phyloP scores from a whole-genome alignment of 2,888 invertebrate genomes.

The Apodemia hepburni region DNA sequence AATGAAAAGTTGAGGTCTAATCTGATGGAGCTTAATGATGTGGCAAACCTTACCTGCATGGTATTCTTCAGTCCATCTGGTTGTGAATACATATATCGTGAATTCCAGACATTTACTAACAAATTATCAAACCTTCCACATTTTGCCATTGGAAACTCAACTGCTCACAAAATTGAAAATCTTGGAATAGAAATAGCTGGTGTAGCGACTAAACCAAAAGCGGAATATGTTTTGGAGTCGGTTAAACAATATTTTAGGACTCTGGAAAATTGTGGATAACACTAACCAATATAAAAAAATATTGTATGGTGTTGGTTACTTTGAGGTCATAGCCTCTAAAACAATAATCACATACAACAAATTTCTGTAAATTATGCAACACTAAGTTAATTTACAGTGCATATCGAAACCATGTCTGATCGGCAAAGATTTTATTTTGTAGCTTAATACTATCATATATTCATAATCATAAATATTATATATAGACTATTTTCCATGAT shows the following conservation, averaged over 20 bases:
- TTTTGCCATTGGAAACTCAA: constrained; percentile 71
- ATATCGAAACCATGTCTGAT: no score
- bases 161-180: constrained; percentile 66
- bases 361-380: no score
- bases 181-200: constrained; percentile 67
- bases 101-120: constrained; percentile 63
- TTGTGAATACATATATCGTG: constrained; percentile 63
- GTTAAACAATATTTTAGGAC: constrained; percentile 46
- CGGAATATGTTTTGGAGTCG: constrained; percentile 53
- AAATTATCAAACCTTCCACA: constrained; percentile 53
- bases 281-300: constrained; percentile 13
- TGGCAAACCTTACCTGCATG: constrained; percentile 48
- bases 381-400: no score
- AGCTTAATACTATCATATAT: no score
- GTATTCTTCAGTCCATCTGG: constrained; percentile 73
- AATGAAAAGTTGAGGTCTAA: constrained; percentile 52
- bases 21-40: constrained; percentile 48
- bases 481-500: no score
- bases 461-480: no score
- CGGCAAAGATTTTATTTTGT: no score
- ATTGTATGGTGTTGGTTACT: constrained; percentile 35
- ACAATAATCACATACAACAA: no score
- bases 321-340: constrained; percentile 12
- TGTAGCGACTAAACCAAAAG: constrained; percentile 52
- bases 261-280: constrained; percentile 35